Base-by-base conservation (phyloP, 2,888 invertebrate genomes). In the Netelia virgata region DNA sequence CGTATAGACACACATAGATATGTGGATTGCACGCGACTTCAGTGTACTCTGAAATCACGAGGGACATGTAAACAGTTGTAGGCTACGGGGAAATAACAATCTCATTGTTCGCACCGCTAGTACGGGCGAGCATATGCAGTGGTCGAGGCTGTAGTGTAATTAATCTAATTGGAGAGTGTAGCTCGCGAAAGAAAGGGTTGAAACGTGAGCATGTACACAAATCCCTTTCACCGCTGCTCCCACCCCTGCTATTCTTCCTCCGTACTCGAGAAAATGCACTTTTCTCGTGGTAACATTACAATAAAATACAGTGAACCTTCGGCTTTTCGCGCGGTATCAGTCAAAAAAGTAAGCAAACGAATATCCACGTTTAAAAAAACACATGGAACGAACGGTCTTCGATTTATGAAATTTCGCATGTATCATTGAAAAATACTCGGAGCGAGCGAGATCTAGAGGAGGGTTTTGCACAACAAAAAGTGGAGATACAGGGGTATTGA, bases 131-230 rank as follows among this genome's bases (percentile, higher is more conserved):
- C 23, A 68, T 68, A 50, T 43, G 10, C 20, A 16, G 23, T 0
- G 41, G 41, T n/a, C 68, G 76, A 53, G 55, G 18, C 66, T 79
- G 78, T 72, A 47, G 75, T 82, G 79, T 82, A 85, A 85, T 85
- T 85, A 85, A 85, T 72, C 72, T 85, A 85, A 85, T 85, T 85
- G 85, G 85, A 85, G 82, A 82, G 82, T 82, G 79, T 66, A 72
- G 79, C 79, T 70, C 68, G 75, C 41, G 61, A 85, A 85, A 82
- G 82, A 82, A 82, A 82, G 74, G 78, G 79, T 61, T 82, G 66
- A 82, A 82, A 78, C 66, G 57, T 75, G 55, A 78, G 70, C 74
- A 75, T 77, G 74, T 68, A 59, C 74, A 57, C 69, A 63, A 47
- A 63, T 23, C 70, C 36, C 53, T 28, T 11, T 53, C 41, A 11